Conservation (phyloP, 2,113 vertebrate genomes). For the Hippocampus mohnikei region DNA sequence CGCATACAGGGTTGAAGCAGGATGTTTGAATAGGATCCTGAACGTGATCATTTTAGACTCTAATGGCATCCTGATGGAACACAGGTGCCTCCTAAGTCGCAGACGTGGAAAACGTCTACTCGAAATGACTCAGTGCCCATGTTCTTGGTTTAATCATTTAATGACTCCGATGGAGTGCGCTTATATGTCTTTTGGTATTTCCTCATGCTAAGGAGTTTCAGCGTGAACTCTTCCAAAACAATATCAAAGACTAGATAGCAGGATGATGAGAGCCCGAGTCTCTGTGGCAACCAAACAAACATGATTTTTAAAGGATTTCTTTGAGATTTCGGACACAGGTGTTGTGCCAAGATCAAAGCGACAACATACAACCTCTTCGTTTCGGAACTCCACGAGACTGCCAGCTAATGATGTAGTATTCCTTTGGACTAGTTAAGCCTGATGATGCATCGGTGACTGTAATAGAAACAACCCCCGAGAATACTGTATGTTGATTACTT, state of each 20-base stretch:
- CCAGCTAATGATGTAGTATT: conserved; percentile 46
- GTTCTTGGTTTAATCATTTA: conserved; percentile 61
- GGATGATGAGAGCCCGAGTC: conserved; percentile 60
- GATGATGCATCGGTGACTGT: conserved; percentile 30
- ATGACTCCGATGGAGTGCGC: conserved; percentile 45
- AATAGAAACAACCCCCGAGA: conserved; percentile 9
- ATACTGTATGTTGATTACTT: conserved; percentile 8
- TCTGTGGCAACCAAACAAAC: conserved; percentile 61
- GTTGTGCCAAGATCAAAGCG: conserved; percentile 68
- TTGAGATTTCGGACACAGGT: conserved; percentile 70
- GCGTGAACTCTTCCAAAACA: conserved; percentile 28
- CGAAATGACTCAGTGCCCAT: conserved; percentile 57
- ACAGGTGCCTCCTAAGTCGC: conserved; percentile 64
- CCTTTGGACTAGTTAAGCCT: conserved; percentile 19
- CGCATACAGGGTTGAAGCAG: conserved; percentile 55
- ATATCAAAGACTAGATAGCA: conserved; percentile 60
- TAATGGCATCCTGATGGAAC: conserved; percentile 64
- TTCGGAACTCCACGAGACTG: conserved; percentile 44
- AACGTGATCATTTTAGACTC: conserved; percentile 54
- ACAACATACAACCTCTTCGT: conserved; percentile 47
- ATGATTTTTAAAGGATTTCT: conserved; percentile 72
- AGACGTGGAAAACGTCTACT: conserved; percentile 39
- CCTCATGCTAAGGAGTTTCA: conserved; percentile 43
- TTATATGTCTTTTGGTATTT: conserved; percentile 61
- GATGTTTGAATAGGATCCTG: conserved; percentile 53